Evolutionary conservation across 1,140 invertebrate species (phyloP), one percentile per base, ranked within the genome.

Genomic region (Bursaphelenchus mucronatus): DNA sequence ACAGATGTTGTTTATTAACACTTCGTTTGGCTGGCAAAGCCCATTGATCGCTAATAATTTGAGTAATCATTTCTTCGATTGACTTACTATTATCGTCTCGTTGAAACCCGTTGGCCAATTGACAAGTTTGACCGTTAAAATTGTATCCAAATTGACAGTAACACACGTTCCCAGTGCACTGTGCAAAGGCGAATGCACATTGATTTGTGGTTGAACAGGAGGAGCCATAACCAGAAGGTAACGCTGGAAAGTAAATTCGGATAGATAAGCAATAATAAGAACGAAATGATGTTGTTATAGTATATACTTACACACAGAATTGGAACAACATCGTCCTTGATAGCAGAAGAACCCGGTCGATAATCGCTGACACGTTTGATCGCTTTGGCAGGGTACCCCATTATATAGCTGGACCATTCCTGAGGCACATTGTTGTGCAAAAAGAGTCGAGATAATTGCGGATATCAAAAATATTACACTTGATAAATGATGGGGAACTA

Each of bases 1-100:
- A 46, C 69, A 71, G 10, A 41, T 30, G 4, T 55, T 61, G 21
- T 73, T 55, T 43, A 71, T 63, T 13, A 30, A 39, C 10, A 71
- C 19, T 49, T 71, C 73, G 8, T 59, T 70, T 15, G 43, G 10
- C 19, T 44, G 7, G 49, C 69, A 71, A 8, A 50, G 56, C 21
- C 13, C 13, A 6, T 49, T 49, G 15, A 44, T 39, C 11, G 19
- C 45, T 50, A 1, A 13, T 45, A 59, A 39, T 39, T 44, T 59
- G 13, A 43, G 40, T 59, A 50, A 8, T 44, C 19, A 13, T 54
- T 11, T 2, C 11, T 54, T 49, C 47, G 17, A 49, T n/a, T 49
- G 1, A 50, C 49, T 15, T 50, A 50, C 49, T 19, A 5, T 50
- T 50, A 5, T 39, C 54, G 19, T 21, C n/a, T n/a, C 13, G 13